phyloP scores from a whole-genome alignment of 2,797 vertebrate genomes.

The Hydrocynus forskahlii region DNA sequence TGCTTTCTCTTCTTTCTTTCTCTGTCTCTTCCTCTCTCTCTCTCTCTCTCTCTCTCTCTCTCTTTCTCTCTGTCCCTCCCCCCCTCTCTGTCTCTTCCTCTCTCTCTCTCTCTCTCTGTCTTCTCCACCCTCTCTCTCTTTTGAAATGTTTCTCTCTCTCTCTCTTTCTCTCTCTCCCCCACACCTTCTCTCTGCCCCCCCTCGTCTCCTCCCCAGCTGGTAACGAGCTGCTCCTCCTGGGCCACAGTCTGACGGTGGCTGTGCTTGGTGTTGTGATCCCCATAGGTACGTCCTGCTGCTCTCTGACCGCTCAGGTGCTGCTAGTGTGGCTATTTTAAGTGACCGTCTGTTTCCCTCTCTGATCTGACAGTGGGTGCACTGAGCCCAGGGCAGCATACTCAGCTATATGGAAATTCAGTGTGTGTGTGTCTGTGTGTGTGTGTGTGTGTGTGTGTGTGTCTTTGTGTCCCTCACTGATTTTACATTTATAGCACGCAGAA shows the following conservation, averaged over 20 bases:
- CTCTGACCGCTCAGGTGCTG: slow-evolving; percentile 57
- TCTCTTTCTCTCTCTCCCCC: slow-evolving; percentile 12
- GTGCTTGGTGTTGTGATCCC: slow-evolving; percentile 93
- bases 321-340: slow-evolving; percentile 47
- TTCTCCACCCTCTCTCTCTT: neutral
- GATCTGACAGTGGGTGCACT: no score
- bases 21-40: neutral
- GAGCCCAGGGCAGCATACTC: slow-evolving; percentile 33
- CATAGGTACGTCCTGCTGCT: slow-evolving; percentile 81
- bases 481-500: slow-evolving; percentile 28
- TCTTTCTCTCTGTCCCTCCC: no score
- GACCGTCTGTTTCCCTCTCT: slow-evolving; percentile 28
- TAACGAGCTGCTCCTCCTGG: slow-evolving; percentile 84
- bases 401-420: slow-evolving; percentile 46
- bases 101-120: neutral
- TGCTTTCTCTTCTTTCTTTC: no score
- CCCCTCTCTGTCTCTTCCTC: neutral
- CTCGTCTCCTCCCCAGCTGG: slow-evolving; percentile 79
- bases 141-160: neutral
- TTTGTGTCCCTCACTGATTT: neutral
- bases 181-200: slow-evolving; percentile 5
- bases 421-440: slow-evolving; percentile 28
- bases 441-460: slow-evolving; percentile 37
- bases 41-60: neutral
- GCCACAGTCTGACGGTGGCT: slow-evolving; percentile 91